Conservation (phyloP, 2,113 vertebrate species). For the Triplophysa tibetana region DNA sequence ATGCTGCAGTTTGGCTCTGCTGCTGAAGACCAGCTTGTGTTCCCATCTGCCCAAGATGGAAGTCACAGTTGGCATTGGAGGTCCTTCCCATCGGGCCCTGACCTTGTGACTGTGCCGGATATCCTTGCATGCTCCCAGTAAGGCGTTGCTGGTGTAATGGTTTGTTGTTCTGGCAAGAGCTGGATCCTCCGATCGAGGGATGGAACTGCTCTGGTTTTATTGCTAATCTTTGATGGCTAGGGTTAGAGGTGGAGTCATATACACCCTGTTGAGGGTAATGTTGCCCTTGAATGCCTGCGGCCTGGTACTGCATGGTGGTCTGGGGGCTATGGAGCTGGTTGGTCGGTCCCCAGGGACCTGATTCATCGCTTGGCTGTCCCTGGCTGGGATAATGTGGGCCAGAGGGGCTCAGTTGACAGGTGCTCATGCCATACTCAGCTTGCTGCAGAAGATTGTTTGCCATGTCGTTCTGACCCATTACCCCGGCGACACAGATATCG, state of each 20-base stretch:
- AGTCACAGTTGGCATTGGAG: slow-evolving; percentile 69
- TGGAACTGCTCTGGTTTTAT: slow-evolving; percentile 91
- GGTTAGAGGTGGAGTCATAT: slow-evolving; percentile 59
- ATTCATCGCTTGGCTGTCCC: slow-evolving; percentile 56
- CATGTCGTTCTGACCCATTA: slow-evolving; percentile 53
- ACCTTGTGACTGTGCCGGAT: slow-evolving; percentile 61
- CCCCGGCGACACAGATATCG: slow-evolving; percentile 8
- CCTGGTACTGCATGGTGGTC: slow-evolving; percentile 68
- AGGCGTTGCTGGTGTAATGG: slow-evolving; percentile 65
- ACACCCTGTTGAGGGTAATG: slow-evolving; percentile 67
- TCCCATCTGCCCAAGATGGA: slow-evolving; percentile 59
- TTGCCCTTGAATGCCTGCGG: slow-evolving; percentile 63
- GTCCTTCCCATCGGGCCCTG: slow-evolving; percentile 65
- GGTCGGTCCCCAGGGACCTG: slow-evolving; percentile 70
- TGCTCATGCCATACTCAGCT: slow-evolving; percentile 77
- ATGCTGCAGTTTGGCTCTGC: slow-evolving; percentile 60
- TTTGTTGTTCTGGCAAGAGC: slow-evolving; percentile 80
- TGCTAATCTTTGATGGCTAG: slow-evolving; percentile 70
- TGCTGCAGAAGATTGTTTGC: slow-evolving; percentile 75
- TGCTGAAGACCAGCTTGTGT: slow-evolving; percentile 54
- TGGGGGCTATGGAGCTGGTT: slow-evolving; percentile 63
- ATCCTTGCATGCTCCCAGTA: slow-evolving; percentile 62
- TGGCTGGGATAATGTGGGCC: slow-evolving; percentile 70
- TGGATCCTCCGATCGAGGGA: slow-evolving; percentile 66
- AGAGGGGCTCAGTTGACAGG: slow-evolving; percentile 80